phyloP scores from a whole-genome alignment of 2,888 invertebrate genomes.

The Drosophila prostipennis region DNA sequence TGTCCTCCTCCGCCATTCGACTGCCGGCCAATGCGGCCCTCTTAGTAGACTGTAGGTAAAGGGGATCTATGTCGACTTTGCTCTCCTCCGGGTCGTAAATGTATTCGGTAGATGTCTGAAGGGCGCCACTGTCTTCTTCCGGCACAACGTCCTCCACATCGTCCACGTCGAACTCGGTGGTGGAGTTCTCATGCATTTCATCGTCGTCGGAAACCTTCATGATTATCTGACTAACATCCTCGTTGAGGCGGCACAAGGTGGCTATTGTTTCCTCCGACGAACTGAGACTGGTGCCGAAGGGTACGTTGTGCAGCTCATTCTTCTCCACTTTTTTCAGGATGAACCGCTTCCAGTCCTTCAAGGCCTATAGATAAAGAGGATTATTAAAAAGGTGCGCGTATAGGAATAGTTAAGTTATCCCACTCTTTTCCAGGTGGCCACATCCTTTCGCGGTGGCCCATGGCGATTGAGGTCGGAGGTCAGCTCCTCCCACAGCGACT shows the following conservation, averaged over 20 bases:
- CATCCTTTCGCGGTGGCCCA: conserved; percentile 63
- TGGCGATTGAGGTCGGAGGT: conserved; percentile 49
- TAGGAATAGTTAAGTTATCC: too few relatives aligned
- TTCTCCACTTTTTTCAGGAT: conserved; percentile 67
- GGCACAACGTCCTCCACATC: conserved; percentile 70
- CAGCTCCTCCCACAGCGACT: conserved; percentile 62
- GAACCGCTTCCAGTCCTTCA: conserved; percentile 70
- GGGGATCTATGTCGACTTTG: conserved; percentile 59
- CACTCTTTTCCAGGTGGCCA: conserved; percentile 66
- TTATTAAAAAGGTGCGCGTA: not conserved
- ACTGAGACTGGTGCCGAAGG: conserved; percentile 59
- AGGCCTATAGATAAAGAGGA: conserved; percentile 36
- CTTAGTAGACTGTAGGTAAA: conserved; percentile 55
- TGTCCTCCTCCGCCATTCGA: conserved; percentile 30
- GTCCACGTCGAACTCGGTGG: conserved; percentile 56
- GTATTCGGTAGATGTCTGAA: conserved; percentile 54
- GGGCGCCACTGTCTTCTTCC: conserved; percentile 54
- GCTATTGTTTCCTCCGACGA: conserved; percentile 68
- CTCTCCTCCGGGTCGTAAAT: conserved; percentile 60
- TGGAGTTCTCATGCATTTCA: conserved; percentile 55
- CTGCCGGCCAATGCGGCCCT: conserved; percentile 12
- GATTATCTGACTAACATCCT: conserved; percentile 60
- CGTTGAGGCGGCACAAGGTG: conserved; percentile 61
- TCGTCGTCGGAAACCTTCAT: conserved; percentile 66
- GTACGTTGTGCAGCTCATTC: conserved; percentile 64